Evolutionary conservation across 1,140 invertebrate species (phyloP), one percentile per base, ranked within the genome.

Genomic region (Melitaea cinxia): DNA sequence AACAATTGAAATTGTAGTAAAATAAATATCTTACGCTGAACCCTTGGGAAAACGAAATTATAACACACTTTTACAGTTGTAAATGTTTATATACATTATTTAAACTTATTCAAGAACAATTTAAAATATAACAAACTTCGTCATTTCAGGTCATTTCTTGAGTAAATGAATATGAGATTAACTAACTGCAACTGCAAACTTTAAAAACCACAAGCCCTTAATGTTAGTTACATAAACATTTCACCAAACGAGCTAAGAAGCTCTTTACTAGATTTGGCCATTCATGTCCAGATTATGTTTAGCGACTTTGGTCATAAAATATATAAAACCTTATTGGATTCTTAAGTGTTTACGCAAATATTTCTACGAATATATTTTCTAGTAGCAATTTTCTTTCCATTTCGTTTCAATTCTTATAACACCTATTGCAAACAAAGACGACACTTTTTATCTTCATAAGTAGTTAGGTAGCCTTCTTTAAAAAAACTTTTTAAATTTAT

Each of bases 181-280:
- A 47, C 42, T 12, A 19, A 21, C 21, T 45, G 39, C 39, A 45
- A 45, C 17, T 47, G 42, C 42, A 47, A 17, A 47, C 42, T n/a
- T 47, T 23, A 23, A 47, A 47, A 56, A 12, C n/a, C 35, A 56
- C 15, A 39, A 39, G 6, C 28, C 9, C 35, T 37, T 21, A 21
- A 19, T 39, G 12, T 24, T 39, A 56, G 19, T 23, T 42, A 56
- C n/a, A 24, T 3, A 30, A 56, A 56, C 26, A 30, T 24, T 14
- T 10, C 39, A 15, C 12, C 0, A 55, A 37, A 17, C 42, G 21
- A 24, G 42, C 42, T 23, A 23, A 23, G 42, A 47, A 23, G 42
- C 19, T 17, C 42, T 47, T 23, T 10, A 23, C 15, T 47, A 12
- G 42, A 47, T 23, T 47, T 10, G 17, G 42, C 23, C 21, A 47